Evolutionary conservation across 2,888 invertebrate species (phyloP).

Genomic region (Phengaris alcon): DNA sequence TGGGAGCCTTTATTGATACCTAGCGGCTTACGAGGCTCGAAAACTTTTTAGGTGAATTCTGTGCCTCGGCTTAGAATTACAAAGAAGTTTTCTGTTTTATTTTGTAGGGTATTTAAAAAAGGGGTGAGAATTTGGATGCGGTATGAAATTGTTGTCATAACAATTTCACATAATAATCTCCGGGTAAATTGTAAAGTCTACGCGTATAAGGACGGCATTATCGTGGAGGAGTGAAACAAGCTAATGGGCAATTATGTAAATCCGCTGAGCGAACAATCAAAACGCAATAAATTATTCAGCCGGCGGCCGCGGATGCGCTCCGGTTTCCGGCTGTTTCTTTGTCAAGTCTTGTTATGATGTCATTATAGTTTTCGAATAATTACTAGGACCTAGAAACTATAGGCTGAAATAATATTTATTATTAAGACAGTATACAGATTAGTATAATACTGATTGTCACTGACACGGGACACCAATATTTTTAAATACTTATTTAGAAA

Average conservation of each 20-base stretch:
- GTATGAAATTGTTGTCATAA: neutral
- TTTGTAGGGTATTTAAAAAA: neutral
- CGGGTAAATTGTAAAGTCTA: neutral
- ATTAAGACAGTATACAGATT: too few species aligned
- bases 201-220: neutral
- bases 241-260: constrained; percentile 73
- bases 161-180: constrained; percentile 1
- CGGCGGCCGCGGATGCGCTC: constrained; percentile 49
- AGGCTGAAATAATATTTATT: too few species aligned
- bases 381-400: too few species aligned
- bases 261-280: constrained; percentile 68
- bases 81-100: neutral
- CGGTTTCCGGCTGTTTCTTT: constrained; percentile 38
- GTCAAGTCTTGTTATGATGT: constrained; percentile 10
- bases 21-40: constrained; percentile 41
- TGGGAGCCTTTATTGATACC: constrained; percentile 67
- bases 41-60: constrained; percentile 28
- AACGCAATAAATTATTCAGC: constrained; percentile 70
- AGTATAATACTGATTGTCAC: too few species aligned
- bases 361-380: neutral
- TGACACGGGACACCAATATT: neutral
- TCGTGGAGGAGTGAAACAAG: constrained; percentile 49
- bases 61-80: constrained; percentile 10
- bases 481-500: neutral
- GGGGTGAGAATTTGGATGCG: neutral